Conservation (phyloP, 2,888 invertebrate species). For the Dione vanillae region DNA sequence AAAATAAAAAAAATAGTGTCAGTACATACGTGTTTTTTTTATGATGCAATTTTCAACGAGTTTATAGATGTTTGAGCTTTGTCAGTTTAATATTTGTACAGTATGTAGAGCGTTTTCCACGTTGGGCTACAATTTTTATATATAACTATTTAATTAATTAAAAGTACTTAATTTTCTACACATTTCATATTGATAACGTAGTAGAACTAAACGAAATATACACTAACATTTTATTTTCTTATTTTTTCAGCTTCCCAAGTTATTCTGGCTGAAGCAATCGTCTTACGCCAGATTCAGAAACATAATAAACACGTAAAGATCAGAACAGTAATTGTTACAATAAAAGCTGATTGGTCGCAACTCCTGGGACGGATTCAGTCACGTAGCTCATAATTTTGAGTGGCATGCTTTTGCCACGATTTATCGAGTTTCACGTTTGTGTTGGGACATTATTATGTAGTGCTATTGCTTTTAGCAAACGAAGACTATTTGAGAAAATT, state of each 20-base stretch:
- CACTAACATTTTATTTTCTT: not conserved
- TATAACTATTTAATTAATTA: too few species aligned
- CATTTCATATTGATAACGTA: not conserved
- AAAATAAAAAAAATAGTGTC: too few species aligned
- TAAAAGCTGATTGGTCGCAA: constrained; percentile 20
- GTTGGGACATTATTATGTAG: not conserved
- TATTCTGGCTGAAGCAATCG: not conserved
- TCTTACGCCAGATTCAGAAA: not conserved
- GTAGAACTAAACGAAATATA: not conserved
- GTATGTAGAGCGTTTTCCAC: not conserved
- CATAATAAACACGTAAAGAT: constrained; percentile 16
- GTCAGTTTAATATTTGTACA: too few species aligned
- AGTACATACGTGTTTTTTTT: too few species aligned
- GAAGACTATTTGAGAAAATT: not conserved
- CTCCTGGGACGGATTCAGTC: constrained; percentile 15
- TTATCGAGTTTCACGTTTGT: constrained; percentile 21
- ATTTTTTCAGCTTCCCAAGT: not conserved
- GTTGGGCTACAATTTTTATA: not conserved
- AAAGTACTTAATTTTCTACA: not conserved
- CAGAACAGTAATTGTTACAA: constrained; percentile 17
- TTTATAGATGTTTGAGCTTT: too few species aligned
- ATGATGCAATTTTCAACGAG: too few species aligned
- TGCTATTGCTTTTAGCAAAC: not conserved
- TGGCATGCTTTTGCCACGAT: constrained; percentile 19
- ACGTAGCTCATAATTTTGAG: constrained; percentile 20